A percentile compares a stretch with the other conserved stretches of the same genome.
These are phyloP conservation scores for Otolemur crassicaudatus DNA, from an alignment of 2,797 vertebrate species.

Conservation along the genomic window DNA sequence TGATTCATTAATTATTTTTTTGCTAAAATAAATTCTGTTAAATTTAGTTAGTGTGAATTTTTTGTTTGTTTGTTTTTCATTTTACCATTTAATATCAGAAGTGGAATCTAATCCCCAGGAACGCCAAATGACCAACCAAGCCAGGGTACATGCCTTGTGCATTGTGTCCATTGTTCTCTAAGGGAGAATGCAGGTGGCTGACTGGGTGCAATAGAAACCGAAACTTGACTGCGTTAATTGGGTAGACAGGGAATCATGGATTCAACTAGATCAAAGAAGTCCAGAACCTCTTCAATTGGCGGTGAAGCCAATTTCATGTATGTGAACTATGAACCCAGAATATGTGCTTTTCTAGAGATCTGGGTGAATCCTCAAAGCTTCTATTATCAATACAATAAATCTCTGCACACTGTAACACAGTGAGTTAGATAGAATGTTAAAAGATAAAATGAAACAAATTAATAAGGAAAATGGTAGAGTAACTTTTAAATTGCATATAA, in stretches of 20 bases:
- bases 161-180: not conserved
- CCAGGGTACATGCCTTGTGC: not conserved
- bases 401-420: not conserved
- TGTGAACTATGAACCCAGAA: not conserved
- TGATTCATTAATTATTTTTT: not conserved
- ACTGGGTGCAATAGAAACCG: not conserved
- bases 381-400: not conserved
- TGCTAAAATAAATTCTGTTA: not conserved
- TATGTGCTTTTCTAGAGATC: not conserved
- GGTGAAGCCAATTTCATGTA: not conserved
- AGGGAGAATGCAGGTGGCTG: too few species aligned
- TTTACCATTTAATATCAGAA: not conserved
- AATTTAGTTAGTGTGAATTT: not conserved
- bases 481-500: not conserved
- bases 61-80: not conserved
- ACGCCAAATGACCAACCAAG: not conserved
- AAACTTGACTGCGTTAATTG: not conserved
- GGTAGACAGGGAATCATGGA: not conserved
- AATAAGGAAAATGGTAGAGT: not conserved
- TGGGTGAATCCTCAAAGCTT: not conserved
- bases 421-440: too few species aligned
- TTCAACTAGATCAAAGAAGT: not conserved
- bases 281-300: not conserved
- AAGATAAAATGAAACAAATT: not conserved
- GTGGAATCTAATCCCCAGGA: not conserved